Evolutionary conservation across 2,797 vertebrate species (phyloP).

Genomic region (Xenentodon cancila): DNA sequence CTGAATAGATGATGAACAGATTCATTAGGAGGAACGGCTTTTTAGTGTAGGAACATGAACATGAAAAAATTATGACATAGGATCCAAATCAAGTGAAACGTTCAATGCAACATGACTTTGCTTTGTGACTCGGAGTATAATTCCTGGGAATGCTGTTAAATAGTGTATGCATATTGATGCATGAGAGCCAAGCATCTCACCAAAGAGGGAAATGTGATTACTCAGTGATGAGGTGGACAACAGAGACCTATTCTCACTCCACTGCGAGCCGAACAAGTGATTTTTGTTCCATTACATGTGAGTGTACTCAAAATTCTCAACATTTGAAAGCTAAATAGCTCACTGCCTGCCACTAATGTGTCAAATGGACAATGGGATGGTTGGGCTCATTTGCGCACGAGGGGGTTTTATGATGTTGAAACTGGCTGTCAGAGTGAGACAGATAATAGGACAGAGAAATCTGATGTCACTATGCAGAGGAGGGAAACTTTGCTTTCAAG

Average conservation of each 20-base stretch:
- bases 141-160: constrained; percentile 18
- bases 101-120: constrained; percentile 5
- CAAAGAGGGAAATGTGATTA: constrained; percentile 46
- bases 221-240: constrained; percentile 31
- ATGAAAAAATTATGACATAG: neutral
- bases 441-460: constrained; percentile 51
- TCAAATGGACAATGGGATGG: constrained; percentile 60
- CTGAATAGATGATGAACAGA: neutral
- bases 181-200: constrained; percentile 17
- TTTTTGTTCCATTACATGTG: constrained; percentile 47
- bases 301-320: constrained; percentile 40
- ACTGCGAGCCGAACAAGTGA: constrained; percentile 46
- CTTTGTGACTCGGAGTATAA: constrained; percentile 13
- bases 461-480: constrained; percentile 47
- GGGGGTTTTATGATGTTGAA: constrained; percentile 42
- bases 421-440: constrained; percentile 47
- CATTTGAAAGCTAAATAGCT: constrained; percentile 51
- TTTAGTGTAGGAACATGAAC: constrained; percentile 10
- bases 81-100: constrained; percentile 11
- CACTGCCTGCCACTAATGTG: constrained; percentile 58
- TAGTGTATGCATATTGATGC: constrained; percentile 9
- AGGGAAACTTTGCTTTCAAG: constrained; percentile 44
- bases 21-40: neutral
- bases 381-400: constrained; percentile 56
- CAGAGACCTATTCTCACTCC: constrained; percentile 42